A percentile compares a stretch with the other conserved stretches of the same genome.
Evolutionary conservation across 1,140 invertebrate species (phyloP).

Genomic region (Pachypeltis micranthus): DNA sequence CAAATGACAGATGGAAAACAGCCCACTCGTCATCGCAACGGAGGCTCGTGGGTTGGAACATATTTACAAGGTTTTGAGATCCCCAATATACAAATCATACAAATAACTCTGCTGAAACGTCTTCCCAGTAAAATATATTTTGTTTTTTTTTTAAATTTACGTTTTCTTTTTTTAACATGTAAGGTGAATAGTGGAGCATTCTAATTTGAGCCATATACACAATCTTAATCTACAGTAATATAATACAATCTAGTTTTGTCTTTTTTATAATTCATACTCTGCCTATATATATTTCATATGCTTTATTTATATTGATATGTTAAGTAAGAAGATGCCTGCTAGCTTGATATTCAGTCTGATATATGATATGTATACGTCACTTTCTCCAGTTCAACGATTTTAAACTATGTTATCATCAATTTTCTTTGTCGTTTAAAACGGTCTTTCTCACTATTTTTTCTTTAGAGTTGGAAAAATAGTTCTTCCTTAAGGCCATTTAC

Average conservation of each 20-base stretch:
- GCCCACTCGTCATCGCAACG: no score
- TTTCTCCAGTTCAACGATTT: neutral
- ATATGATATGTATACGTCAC: slow-evolving; percentile 19
- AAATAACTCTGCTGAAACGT: neutral
- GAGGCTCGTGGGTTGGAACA: no score
- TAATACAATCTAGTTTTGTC: slow-evolving; percentile 16
- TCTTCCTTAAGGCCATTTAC: neutral
- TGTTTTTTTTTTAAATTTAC: no score
- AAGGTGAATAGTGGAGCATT: slow-evolving; percentile 3
- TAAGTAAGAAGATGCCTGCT: slow-evolving; percentile 14
- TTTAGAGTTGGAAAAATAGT: neutral
- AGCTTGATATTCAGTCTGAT: slow-evolving; percentile 18
- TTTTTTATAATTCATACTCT: slow-evolving; percentile 1
- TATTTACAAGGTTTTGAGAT: no score
- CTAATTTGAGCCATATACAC: slow-evolving; percentile 17
- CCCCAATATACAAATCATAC: neutral
- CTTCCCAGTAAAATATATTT: neutral
- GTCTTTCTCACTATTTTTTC: no score
- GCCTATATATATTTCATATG: slow-evolving; percentile 5
- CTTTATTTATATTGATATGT: slow-evolving; percentile 11
- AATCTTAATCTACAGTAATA: slow-evolving; percentile 1
- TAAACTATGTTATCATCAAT: no score
- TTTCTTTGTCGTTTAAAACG: no score
- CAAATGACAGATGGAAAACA: neutral
- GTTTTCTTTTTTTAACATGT: neutral